phyloP scores from a whole-genome alignment of 2,113 vertebrate genomes.

The Monopterus albus region DNA sequence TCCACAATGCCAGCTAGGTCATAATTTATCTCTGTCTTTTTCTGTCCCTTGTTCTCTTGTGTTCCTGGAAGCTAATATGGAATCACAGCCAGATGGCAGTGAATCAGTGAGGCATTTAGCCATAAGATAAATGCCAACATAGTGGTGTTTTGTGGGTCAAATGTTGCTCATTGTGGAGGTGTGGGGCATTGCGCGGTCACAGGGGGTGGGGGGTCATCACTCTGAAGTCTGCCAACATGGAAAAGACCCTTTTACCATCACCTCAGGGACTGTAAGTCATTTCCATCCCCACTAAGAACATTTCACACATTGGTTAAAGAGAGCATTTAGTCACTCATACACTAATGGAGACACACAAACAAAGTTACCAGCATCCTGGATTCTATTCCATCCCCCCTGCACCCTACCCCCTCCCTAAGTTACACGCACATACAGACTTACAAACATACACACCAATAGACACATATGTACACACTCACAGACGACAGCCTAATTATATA shows the following conservation, averaged over 20 bases:
- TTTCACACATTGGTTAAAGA: slow-evolving; percentile 72
- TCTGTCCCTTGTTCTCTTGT: slow-evolving; percentile 43
- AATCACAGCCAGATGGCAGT: slow-evolving; percentile 66
- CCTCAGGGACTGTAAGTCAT: slow-evolving; percentile 58
- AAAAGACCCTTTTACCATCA: slow-evolving; percentile 56
- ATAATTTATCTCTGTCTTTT: slow-evolving; percentile 36
- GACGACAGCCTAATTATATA: slow-evolving; percentile 74
- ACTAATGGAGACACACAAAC: slow-evolving; percentile 58
- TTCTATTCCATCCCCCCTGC: no score
- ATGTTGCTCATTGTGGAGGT: slow-evolving; percentile 27
- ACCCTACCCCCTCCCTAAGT: neutral
- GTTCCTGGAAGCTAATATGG: slow-evolving; percentile 71
- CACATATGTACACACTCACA: slow-evolving; percentile 53
- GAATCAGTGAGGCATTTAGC: slow-evolving; percentile 69
- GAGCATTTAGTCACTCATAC: slow-evolving; percentile 65
- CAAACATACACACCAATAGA: slow-evolving; percentile 27
- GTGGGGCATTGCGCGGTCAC: slow-evolving; percentile 35
- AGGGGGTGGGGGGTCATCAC: slow-evolving; percentile 22
- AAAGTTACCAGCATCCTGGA: slow-evolving; percentile 56
- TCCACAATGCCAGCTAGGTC: slow-evolving; percentile 66
- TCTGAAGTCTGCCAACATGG: slow-evolving; percentile 43
- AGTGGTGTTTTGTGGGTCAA: slow-evolving; percentile 57
- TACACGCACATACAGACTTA: slow-evolving; percentile 9
- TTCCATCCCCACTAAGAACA: slow-evolving; percentile 66
- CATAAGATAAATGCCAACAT: slow-evolving; percentile 55